A percentile compares a stretch with the other conserved stretches of the same genome.
phyloP scores from a whole-genome alignment of 2,888 invertebrate species.

The Drosophila histrio region DNA sequence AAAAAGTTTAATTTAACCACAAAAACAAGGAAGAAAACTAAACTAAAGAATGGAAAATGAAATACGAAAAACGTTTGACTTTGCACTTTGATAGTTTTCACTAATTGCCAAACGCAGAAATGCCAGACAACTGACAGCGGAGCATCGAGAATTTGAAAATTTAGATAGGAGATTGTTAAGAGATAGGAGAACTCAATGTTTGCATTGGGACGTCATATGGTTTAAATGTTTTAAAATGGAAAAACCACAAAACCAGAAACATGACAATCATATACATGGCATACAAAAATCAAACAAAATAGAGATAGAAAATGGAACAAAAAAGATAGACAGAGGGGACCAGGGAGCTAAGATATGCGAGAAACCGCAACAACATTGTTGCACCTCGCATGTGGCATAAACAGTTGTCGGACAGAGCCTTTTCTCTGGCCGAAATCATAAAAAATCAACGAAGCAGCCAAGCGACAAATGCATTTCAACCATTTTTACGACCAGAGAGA shows the following conservation, averaged over 20 bases:
- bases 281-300: conserved; percentile 30
- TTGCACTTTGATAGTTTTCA: conserved; percentile 21
- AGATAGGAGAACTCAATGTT: neutral
- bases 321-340: neutral
- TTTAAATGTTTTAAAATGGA: conserved; percentile 20
- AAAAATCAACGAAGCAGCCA: conserved; percentile 72
- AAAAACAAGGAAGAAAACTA: neutral
- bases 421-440: conserved; percentile 64
- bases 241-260: conserved; percentile 50
- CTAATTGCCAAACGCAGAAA: conserved; percentile 35
- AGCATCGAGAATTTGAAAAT: neutral
- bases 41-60: neutral
- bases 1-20: conserved; percentile 10
- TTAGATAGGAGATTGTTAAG: neutral
- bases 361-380: conserved; percentile 57
- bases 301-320: neutral
- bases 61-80: conserved; percentile 17
- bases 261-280: conserved; percentile 56
- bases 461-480: conserved; percentile 77
- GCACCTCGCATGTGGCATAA: conserved; percentile 59
- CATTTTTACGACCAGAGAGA: conserved; percentile 62
- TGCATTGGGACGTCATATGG: conserved; percentile 7
- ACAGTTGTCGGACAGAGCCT: conserved; percentile 25
- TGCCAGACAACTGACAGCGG: neutral
- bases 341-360: neutral